Base-by-base conservation (phyloP, 2,888 invertebrate genomes). In the Lomographa bimaculata region DNA sequence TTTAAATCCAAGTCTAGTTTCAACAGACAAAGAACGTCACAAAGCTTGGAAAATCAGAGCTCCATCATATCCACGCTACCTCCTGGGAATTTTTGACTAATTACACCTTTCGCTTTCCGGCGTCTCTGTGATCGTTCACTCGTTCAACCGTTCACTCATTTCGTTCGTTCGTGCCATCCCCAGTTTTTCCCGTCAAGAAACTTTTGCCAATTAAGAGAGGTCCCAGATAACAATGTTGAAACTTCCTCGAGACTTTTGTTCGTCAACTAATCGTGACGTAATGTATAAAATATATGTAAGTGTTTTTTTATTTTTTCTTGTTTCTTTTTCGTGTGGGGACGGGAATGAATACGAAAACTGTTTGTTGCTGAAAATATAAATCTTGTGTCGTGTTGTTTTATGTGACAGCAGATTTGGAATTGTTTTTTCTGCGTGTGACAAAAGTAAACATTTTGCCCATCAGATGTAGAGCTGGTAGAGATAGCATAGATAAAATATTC, bases 21-120 rank as follows among this genome's bases (percentile, higher is more conserved):
- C 19, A 25, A 9, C 20, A 30, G 37, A 37, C 35, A 38, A 33
- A 43, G 33, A 29, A 17, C 20, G 21, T 10, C 14, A 33, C 38
- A 35, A 43, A 32, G 42, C 23, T 27, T 23, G n/a, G 26, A 36
- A 35, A 36, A 36, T 23, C 42, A 32, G 17, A 21, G 21, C 27
- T 42, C 20, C 20, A 47, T 49, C 39, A 41, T 50, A 50, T 11
- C 52, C 45, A 50, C 46, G 57, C 58, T 60, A 64, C 58, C 64
- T 66, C 62, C 45, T 56, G 62, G 64, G 68, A 64, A 66, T 70
- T 69, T 71, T 71, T 71, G 67, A 71, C 71, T 75, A 76, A 78
- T 75, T 74, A 76, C 68, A 66, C 64, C 61, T 67, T 62, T 55
- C 62, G 54, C 51, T 49, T 53, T 46, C 54, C 50, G 47, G 48